phyloP scores from a whole-genome alignment of 2,888 invertebrate genomes.

The Amblyjoppa fuscipennis region DNA sequence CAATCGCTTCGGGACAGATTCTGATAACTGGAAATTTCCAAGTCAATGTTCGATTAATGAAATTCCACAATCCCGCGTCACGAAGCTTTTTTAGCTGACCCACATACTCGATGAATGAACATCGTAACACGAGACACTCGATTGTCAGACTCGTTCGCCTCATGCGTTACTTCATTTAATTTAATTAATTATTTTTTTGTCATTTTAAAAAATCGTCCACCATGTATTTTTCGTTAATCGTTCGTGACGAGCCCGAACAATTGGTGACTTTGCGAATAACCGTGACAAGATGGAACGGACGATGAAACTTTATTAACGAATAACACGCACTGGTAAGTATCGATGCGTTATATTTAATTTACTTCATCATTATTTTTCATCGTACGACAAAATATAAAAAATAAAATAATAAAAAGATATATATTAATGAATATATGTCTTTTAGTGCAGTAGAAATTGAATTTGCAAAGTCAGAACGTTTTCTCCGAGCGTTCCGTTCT shows the following conservation, averaged over 20 bases:
- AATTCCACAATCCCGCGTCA: slow-evolving; percentile 19
- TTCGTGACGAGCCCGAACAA: slow-evolving; percentile 1
- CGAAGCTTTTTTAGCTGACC: slow-evolving; percentile 1
- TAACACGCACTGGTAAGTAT: slow-evolving; percentile 62
- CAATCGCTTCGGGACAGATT: slow-evolving; percentile 29
- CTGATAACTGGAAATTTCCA: slow-evolving; percentile 65
- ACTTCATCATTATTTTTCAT: slow-evolving; percentile 16
- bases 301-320: slow-evolving; percentile 34
- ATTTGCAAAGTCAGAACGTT: not conserved
- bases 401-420: not conserved
- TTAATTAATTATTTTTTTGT: slow-evolving; percentile 3
- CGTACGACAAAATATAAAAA: not conserved
- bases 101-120: not conserved
- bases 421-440: not conserved
- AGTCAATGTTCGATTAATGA: slow-evolving; percentile 63
- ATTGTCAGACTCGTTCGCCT: not conserved
- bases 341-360: slow-evolving; percentile 34
- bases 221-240: slow-evolving; percentile 28
- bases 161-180: slow-evolving; percentile 23
- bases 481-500: not conserved
- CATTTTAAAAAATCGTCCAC: not conserved
- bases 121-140: not conserved
- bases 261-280: slow-evolving; percentile 20
- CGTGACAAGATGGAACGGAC: slow-evolving; percentile 21
- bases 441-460: not conserved